Percentiles rank a stretch among this genome's conserved stretches.
These are phyloP conservation scores for Eulemur rubriventer DNA, from an alignment of 2,797 vertebrate species.

Conservation along the genomic window DNA sequence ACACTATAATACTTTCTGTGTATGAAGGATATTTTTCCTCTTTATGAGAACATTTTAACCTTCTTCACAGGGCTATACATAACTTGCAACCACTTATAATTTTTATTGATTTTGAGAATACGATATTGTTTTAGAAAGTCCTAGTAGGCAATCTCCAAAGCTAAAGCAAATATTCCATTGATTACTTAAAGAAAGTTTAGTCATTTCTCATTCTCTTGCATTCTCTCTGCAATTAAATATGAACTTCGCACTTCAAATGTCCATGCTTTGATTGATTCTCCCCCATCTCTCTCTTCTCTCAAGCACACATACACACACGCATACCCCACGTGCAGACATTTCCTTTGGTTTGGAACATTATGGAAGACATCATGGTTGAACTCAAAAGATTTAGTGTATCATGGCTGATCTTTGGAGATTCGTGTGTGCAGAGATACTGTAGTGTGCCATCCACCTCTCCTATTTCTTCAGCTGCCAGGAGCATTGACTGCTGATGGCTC, in stretches of 20 bases:
- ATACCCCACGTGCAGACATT: background rate
- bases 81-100: background rate
- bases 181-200: constrained; percentile 17
- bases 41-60: background rate
- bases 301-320: too few relatives aligned
- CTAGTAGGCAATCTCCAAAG: background rate
- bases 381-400: background rate
- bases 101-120: constrained; percentile 34
- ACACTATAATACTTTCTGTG: background rate
- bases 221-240: constrained; percentile 38
- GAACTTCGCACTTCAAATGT: background rate
- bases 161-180: constrained; percentile 23
- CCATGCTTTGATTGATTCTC: background rate
- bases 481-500: background rate
- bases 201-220: background rate
- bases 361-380: background rate
- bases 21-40: background rate
- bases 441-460: background rate
- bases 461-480: background rate
- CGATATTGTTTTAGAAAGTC: background rate
- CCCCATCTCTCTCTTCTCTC: accelerated
- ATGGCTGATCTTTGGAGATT: background rate
- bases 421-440: background rate
- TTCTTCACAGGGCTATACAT: background rate
- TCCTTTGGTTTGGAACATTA: background rate